A percentile compares a stretch with the other conserved stretches of the same genome.
phyloP scores from a whole-genome alignment of 2,888 invertebrate genomes.

The Hypolimnas misippus region DNA sequence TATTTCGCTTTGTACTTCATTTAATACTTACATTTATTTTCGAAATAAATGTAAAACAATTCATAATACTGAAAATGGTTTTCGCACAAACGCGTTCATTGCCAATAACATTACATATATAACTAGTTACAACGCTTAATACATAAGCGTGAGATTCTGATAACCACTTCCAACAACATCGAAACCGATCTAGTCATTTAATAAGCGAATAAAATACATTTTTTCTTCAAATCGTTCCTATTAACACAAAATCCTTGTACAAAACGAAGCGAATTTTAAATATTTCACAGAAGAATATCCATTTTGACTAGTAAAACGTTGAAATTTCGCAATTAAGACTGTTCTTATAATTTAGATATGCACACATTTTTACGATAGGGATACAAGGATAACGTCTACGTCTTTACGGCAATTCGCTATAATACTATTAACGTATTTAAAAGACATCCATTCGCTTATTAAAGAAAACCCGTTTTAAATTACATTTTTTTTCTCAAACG shows the following conservation, averaged over 20 bases:
- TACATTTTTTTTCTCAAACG: neutral
- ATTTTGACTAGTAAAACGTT: too few relatives aligned
- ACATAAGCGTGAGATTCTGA: constrained; percentile 21
- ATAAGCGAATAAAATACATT: constrained; percentile 11
- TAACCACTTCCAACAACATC: constrained; percentile 6
- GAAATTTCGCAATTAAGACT: too few relatives aligned
- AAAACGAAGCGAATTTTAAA: too few relatives aligned
- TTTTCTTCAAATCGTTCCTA: neutral
- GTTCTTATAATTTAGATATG: too few relatives aligned
- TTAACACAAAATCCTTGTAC: neutral
- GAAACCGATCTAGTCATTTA: constrained; percentile 5
- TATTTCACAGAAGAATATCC: too few relatives aligned
- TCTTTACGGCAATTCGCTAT: neutral
- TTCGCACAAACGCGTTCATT: neutral
- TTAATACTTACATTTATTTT: constrained; percentile 6
- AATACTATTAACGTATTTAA: neutral
- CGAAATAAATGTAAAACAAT: neutral
- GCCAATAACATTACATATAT: neutral
- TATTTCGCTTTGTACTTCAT: neutral
- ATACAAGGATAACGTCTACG: neutral
- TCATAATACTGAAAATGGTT: neutral
- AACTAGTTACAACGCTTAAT: neutral
- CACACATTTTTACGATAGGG: neutral
- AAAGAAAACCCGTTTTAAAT: constrained; percentile 6
- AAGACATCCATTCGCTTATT: constrained; percentile 12